Evolutionary conservation across 2,888 invertebrate species (phyloP), one percentile per base, ranked within the genome.

Genomic region (Glomeris marginata): DNA sequence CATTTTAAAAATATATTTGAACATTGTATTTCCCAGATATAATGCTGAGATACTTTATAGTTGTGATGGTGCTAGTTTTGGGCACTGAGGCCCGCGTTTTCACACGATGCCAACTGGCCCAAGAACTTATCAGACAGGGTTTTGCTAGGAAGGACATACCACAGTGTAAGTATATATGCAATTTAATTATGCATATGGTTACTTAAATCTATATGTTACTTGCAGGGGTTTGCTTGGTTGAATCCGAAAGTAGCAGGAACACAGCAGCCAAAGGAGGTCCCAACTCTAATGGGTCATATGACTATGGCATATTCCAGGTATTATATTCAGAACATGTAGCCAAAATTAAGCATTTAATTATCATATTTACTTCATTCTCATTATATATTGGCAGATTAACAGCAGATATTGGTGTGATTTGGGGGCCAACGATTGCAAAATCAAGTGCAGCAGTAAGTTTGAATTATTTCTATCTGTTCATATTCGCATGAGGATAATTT

Each of bases 281-380:
- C 10, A 71, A 69, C 58, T 72, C 73, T 53, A 73, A 72, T 45
- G 69, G 72, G 60, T 78, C 77, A 54, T 74, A 74, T 2, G 81
- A 82, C 66, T 80, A 82, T 62, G 82, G 82, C 8, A 63, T 81
- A 40, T 77, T 82, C 61, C 81, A 83, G 55, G 52, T 52, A 41
- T 38, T 5, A 38, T 38, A 15, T 20, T 16, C 6, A 16, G 35
- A 36, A n/a, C n/a, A n/a, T n/a, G n/a, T n/a, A n/a, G n/a, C n/a
- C n/a, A n/a, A n/a, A n/a, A n/a, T n/a, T n/a, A n/a, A n/a, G n/a
- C n/a, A n/a, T n/a, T n/a, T n/a, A n/a, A n/a, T n/a, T n/a, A n/a
- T n/a, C n/a, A n/a, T n/a, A n/a, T n/a, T n/a, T n/a, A n/a, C n/a
- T n/a, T 1, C 28, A 13, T 13, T 8, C 11, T 36, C 10, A 36